These are phyloP conservation scores for Amblyornis subalaris DNA, from an alignment of 2,113 vertebrate species.

Conservation along the genomic window DNA sequence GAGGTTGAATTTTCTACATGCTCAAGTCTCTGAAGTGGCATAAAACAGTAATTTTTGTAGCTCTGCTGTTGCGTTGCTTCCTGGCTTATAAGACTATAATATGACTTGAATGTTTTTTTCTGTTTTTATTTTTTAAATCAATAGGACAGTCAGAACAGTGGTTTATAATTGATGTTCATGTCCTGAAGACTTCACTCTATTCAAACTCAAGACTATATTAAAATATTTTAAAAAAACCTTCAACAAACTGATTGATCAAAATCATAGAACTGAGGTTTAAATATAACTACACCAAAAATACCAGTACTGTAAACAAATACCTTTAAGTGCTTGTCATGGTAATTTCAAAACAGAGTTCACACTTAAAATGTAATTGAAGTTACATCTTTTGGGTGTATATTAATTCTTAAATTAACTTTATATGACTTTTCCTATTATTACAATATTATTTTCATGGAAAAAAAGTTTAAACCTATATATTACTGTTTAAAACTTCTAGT, in stretches of 20 bases:
- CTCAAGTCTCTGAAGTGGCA: not conserved
- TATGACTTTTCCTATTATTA: not conserved
- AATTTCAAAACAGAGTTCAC: not conserved
- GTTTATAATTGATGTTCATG: not conserved
- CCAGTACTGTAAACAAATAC: not conserved
- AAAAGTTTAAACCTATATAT: not conserved
- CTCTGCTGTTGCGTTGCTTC: not conserved
- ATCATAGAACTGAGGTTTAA: not conserved
- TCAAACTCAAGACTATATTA: not conserved
- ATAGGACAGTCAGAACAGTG: not conserved
- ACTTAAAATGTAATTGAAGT: not conserved
- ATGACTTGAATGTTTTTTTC: not conserved
- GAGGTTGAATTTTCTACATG: not conserved
- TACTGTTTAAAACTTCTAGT: not conserved
- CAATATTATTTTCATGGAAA: not conserved
- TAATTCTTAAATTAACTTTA: not conserved
- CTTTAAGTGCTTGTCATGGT: not conserved
- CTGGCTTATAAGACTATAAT: not conserved
- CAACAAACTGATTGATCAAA: not conserved
- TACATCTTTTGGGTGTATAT: not conserved
- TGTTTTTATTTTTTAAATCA: not conserved
- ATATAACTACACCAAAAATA: not conserved
- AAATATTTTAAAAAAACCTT: not conserved
- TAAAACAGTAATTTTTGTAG: not conserved
- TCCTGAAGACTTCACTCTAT: not conserved